Base-by-base conservation (phyloP, 2,797 vertebrate genomes). In the Lepilemur septentrionalis region DNA sequence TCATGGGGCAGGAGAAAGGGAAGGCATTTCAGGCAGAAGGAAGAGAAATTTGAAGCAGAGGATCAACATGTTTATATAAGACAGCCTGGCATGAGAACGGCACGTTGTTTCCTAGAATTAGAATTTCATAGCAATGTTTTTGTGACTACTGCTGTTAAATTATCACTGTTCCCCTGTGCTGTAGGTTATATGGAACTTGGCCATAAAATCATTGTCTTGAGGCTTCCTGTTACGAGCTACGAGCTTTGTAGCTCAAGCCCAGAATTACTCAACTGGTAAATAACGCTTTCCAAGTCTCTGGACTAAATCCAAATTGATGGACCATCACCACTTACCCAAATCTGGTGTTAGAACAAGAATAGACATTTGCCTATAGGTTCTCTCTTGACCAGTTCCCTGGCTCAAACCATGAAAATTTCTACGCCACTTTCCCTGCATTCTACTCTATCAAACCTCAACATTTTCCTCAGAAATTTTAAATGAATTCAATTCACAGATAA, bases 391-490 rank as follows among this genome's bases (percentile, higher is more conserved):
- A 70, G 9, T 70, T 79, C n/a, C 43, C 93, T 82, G 50, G 32
- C 11, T 93, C 43, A 91, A 50, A 50, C 50, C 32, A 18, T 35
- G 32, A 38, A 48, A 28, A 79, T 79, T 57, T 73, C 23, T 17
- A 50, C 0, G 20, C 6, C 63, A 50, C 17, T 22, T 23, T 59
- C 2, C 17, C 9, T 20, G 4, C 1, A 57, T 30, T 35, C 52
- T 87, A 35, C 22, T 75, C 4, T 52, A 48, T 92, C 20, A 38
- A 92, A 72, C 18, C 3, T 90, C n/a, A 87, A 41, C 22, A 81
- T 22, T 55, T 89, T 5, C 30, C 90, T 76, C n/a, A 94, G 59
- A 89, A 89, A 89, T 50, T 65, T 83, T 86, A 67, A 93, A 80
- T 89, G 22, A 83, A 76, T 22, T 92, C 30, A 59, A 22, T 83